These are phyloP conservation scores for Lacanobia wlatinum DNA, from an alignment of 2,888 invertebrate genomes.

Conservation along the genomic window DNA sequence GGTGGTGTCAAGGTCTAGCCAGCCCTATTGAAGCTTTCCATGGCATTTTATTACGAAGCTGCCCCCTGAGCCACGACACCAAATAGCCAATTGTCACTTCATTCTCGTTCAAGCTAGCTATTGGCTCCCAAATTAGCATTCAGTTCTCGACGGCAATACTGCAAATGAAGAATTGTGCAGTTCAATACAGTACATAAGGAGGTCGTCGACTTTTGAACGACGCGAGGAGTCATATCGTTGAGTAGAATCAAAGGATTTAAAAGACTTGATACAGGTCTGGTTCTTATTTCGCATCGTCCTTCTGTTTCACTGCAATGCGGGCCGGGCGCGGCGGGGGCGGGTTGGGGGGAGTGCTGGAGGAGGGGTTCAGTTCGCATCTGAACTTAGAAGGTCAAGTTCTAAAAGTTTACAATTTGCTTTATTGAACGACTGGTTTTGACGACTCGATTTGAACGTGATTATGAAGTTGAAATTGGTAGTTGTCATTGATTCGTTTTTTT, in stretches of 20 bases:
- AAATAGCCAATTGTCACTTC: conserved; percentile 77
- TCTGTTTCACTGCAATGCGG: conserved; percentile 89
- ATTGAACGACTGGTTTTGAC: conserved; percentile 76
- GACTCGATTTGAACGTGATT: conserved; percentile 68
- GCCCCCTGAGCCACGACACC: conserved; percentile 67
- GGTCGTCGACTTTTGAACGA: conserved; percentile 68
- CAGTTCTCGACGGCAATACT: conserved; percentile 60
- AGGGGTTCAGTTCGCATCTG: conserved; percentile 76
- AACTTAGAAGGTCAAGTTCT: conserved; percentile 88
- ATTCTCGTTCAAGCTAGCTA: conserved; percentile 65
- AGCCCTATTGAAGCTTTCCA: conserved; percentile 76
- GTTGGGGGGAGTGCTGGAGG: conserved; percentile 66
- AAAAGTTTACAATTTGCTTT: conserved; percentile 80
- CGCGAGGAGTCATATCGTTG: conserved; percentile 62
- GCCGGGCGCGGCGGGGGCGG: conserved; percentile 72
- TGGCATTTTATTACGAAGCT: conserved; percentile 72
- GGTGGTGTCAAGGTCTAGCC: conserved; percentile 79
- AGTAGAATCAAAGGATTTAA: conserved; percentile 69
- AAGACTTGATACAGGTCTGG: conserved; percentile 72
- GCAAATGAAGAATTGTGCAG: conserved; percentile 64
- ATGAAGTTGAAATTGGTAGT: conserved; percentile 40
- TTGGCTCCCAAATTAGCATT: conserved; percentile 72
- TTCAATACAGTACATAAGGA: conserved; percentile 64
- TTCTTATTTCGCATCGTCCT: conserved; percentile 79
- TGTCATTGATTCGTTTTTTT: conserved; percentile 33